Percentiles rank a stretch among this genome's conserved stretches.
Evolutionary conservation across 1,140 invertebrate genomes (phyloP).

Genomic region (Leptinotarsa texana): DNA sequence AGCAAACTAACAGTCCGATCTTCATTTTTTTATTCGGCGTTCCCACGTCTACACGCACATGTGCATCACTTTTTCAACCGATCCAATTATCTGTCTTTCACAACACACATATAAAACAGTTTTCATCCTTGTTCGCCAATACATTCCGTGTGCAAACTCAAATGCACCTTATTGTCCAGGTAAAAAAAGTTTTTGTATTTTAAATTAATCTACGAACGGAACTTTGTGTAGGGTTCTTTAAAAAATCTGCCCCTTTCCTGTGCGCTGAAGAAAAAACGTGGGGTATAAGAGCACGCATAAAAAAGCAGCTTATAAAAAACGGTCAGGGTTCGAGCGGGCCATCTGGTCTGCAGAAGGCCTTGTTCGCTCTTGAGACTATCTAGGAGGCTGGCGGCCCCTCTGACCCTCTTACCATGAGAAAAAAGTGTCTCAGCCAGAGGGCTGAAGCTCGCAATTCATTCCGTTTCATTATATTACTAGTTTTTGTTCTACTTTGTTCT

Average conservation of each 20-base stretch:
- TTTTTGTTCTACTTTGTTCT: slow-evolving; percentile 23
- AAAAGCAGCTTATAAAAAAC: slow-evolving; percentile 53
- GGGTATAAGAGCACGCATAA: slow-evolving; percentile 49
- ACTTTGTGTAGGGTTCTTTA: slow-evolving; percentile 52
- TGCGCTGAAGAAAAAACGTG: slow-evolving; percentile 40
- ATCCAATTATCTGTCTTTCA: slow-evolving; percentile 18
- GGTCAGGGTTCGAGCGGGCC: slow-evolving; percentile 52
- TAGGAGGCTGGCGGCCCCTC: slow-evolving; percentile 36
- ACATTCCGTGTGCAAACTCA: slow-evolving; percentile 46
- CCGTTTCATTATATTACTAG: slow-evolving; percentile 16
- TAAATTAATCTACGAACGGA: slow-evolving; percentile 53
- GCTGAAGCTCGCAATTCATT: slow-evolving; percentile 21
- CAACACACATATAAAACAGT: slow-evolving; percentile 10
- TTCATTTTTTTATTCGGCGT: slow-evolving; percentile 26
- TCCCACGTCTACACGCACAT: slow-evolving; percentile 35
- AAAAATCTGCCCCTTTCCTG: slow-evolving; percentile 55
- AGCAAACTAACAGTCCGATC: slow-evolving; percentile 21
- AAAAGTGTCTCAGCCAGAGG: slow-evolving; percentile 22
- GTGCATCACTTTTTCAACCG: slow-evolving; percentile 29
- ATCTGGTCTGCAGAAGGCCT: slow-evolving; percentile 51
- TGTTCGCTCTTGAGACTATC: slow-evolving; percentile 46
- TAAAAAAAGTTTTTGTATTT: slow-evolving; percentile 49
- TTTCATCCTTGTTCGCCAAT: slow-evolving; percentile 20
- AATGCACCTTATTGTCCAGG: slow-evolving; percentile 51
- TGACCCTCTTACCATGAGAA: slow-evolving; percentile 21